A percentile compares a stretch with the other conserved stretches of the same genome.
These are phyloP conservation scores for Sarcophaga carnaria DNA, from an alignment of 2,888 invertebrate genomes.

Conservation along the genomic window DNA sequence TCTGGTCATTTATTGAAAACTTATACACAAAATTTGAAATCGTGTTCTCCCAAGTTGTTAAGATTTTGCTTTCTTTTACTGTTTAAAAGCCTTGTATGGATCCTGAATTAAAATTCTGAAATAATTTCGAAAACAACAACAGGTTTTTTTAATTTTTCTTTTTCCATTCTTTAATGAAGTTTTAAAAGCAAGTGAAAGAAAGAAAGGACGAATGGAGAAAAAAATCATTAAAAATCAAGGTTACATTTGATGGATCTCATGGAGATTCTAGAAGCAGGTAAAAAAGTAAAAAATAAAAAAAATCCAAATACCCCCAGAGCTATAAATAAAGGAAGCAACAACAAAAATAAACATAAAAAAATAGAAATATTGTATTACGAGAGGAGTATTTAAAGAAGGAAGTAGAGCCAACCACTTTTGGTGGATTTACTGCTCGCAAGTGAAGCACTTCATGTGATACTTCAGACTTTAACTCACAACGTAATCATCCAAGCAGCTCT, in stretches of 20 bases:
- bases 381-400: constrained; percentile 31
- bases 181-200: not conserved
- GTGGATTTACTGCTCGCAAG: constrained; percentile 57
- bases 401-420: constrained; percentile 60
- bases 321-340: constrained; percentile 12
- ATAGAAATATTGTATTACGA: too few species aligned
- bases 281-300: too few species aligned
- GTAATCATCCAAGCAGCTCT: constrained; percentile 66
- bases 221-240: constrained; percentile 58
- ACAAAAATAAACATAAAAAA: not conserved
- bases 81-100: too few species aligned
- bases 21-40: too few species aligned
- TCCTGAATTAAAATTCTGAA: too few species aligned
- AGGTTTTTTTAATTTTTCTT: constrained; percentile 7
- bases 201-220: constrained; percentile 2
- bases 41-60: too few species aligned
- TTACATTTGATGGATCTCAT: constrained; percentile 38
- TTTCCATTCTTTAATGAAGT: constrained; percentile 7
- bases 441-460: constrained; percentile 63
- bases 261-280: not conserved
- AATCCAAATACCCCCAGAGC: not conserved
- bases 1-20: too few species aligned
- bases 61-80: too few species aligned
- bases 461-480: constrained; percentile 66
- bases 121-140: constrained; percentile 2